Conservation (phyloP, 2,888 invertebrate genomes). For the Pecten maximus region DNA sequence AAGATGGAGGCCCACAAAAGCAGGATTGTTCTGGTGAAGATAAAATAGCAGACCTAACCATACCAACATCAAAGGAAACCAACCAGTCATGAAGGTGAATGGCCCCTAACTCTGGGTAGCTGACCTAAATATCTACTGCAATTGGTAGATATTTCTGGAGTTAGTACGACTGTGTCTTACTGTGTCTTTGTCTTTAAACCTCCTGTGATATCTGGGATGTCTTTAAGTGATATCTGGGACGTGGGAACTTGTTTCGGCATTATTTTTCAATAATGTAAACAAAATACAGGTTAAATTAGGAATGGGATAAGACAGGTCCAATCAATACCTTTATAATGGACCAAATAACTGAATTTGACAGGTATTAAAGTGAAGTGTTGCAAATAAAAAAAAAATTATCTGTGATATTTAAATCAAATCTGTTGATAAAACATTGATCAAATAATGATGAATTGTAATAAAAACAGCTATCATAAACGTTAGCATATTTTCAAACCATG, state of each 20-base stretch:
- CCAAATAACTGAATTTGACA: too few relatives aligned
- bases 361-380: too few relatives aligned
- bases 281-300: not conserved
- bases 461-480: too few relatives aligned
- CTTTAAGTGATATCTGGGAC: not conserved
- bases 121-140: not conserved
- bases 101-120: not conserved
- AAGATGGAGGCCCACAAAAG: constrained; percentile 22
- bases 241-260: not conserved
- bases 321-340: not conserved
- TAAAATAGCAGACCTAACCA: not conserved
- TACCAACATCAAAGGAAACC: not conserved
- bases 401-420: too few relatives aligned
- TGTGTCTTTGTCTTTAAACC: not conserved
- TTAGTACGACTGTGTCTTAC: not conserved
- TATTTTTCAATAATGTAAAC: not conserved
- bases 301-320: not conserved
- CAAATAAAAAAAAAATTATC: too few relatives aligned
- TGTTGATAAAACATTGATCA: too few relatives aligned
- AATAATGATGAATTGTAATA: too few relatives aligned
- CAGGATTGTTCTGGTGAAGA: not conserved
- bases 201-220: too few relatives aligned
- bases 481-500: too few relatives aligned
- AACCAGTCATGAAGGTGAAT: not conserved
- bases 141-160: not conserved